These are phyloP conservation scores for Syrrhaptes paradoxus DNA, from an alignment of 2,113 vertebrate genomes.

Conservation along the genomic window DNA sequence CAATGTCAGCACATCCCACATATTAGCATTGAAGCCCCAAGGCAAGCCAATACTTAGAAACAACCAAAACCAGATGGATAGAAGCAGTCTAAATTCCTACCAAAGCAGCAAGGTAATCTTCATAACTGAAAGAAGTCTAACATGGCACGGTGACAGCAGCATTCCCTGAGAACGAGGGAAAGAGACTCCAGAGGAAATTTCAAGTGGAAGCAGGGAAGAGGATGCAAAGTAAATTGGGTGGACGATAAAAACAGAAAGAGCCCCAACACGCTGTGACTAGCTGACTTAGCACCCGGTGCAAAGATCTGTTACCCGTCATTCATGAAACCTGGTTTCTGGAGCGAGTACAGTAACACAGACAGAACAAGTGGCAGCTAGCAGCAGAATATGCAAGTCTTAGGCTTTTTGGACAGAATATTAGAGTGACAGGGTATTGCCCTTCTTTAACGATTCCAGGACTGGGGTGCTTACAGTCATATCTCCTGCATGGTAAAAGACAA, in stretches of 20 bases:
- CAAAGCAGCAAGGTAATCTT: background rate
- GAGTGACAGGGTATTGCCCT: background rate
- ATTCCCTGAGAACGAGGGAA: background rate
- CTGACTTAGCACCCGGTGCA: background rate
- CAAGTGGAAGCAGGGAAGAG: background rate
- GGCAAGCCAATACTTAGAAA: background rate
- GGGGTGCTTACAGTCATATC: background rate
- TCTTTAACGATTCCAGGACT: background rate
- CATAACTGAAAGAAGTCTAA: background rate
- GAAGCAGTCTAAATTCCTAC: background rate
- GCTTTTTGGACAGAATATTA: background rate
- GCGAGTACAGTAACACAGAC: background rate
- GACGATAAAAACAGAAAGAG: background rate
- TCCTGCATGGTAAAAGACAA: background rate
- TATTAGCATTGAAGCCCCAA: background rate
- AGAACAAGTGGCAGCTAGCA: background rate
- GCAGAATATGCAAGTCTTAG: background rate
- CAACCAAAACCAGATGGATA: background rate
- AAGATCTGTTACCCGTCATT: background rate
- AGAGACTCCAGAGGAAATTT: background rate
- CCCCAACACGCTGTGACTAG: background rate
- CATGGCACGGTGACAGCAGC: background rate
- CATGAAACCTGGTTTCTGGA: background rate
- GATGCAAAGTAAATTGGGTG: background rate
- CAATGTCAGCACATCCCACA: background rate